These are phyloP conservation scores for Ypsolopha scabrella DNA, from an alignment of 2,888 invertebrate genomes.

Conservation along the genomic window DNA sequence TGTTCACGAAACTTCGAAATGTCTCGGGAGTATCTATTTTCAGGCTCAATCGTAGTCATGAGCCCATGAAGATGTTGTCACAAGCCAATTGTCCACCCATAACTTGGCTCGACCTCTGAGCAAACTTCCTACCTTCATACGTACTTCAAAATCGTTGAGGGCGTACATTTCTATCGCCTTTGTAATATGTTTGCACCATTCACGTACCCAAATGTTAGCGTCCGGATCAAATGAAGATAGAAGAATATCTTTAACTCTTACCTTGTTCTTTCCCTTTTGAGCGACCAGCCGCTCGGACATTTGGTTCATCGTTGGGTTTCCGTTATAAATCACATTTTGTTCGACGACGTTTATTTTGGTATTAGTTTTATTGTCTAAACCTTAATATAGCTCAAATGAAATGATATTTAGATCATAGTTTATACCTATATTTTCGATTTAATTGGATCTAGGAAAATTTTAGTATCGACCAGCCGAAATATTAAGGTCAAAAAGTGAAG, in stretches of 20 bases:
- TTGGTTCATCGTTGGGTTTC: conserved; percentile 17
- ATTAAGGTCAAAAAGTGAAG: too few species aligned
- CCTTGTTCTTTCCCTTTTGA: conserved; percentile 6
- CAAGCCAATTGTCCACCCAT: conserved; percentile 21
- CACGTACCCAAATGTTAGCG: conserved; percentile 14
- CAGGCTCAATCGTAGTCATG: conserved; percentile 15
- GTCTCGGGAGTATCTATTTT: conserved; percentile 21
- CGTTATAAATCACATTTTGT: too few species aligned
- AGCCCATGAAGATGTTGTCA: conserved; percentile 16
- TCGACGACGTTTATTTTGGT: too few species aligned
- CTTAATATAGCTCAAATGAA: too few species aligned
- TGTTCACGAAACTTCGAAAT: conserved; percentile 18
- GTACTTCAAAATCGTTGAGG: conserved; percentile 16
- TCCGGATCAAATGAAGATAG: conserved; percentile 20
- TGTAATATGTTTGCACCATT: conserved; percentile 17
- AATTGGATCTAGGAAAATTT: too few species aligned
- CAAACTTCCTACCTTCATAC: conserved; percentile 18
- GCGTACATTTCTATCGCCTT: conserved; percentile 14
- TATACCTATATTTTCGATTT: too few species aligned
- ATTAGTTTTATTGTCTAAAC: too few species aligned
- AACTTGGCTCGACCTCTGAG: conserved; percentile 19
- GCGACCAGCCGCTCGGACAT: conserved; percentile 15
- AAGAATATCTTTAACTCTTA: conserved; percentile 16
- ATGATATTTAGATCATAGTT: too few species aligned
- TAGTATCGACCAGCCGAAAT: too few species aligned